Evolutionary conservation across 2,113 vertebrate genomes (phyloP), one percentile per base, ranked within the genome.

Genomic region (Ursus arctos): DNA sequence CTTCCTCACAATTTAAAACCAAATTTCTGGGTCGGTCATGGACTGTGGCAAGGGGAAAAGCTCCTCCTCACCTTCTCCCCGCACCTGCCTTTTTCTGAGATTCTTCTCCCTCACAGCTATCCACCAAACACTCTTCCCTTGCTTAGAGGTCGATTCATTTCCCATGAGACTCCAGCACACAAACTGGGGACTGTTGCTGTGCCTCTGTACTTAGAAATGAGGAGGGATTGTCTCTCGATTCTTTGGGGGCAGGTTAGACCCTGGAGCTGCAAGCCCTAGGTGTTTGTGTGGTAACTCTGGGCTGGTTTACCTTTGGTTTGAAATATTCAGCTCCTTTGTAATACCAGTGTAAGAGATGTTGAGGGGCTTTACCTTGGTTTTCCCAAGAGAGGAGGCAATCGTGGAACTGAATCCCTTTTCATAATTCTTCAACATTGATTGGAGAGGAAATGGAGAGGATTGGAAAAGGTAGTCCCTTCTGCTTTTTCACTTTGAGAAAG

Each of bases 301-400:
- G 49, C 43, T 51, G 57, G 22, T 21, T 91, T 53, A 2, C 15
- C 59, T 97, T 76, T 86, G 33, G 47, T 91, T 85, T 91, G 55
- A 28, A 84, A 40, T 51, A 61, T 4, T 65, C 12, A 82, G 7
- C n/a, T 61, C 12, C 16, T 67, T 93, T 36, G 69, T 88, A 85
- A 88, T 22, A 59, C 1, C 14, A 53, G 19, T 2, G 10, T 12
- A 43, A 89, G 81, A 79, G 43, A 63, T 43, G 71, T 92, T 91
- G 69, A 65, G 71, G 74, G 33, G 11, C 59, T 69, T 96, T 81
- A 33, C 33, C 47, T 80, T 88, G 69, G 14, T 77, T 95, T 97
- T 95, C 61, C 55, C 24, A n/a, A 91, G 88, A 94, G 26, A 72
- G 79, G 79, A 97, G 43, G 7, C 47, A 76, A 31, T 71, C 28